Base-by-base conservation (phyloP, 1,140 invertebrate genomes). In the Drosophila kikkawai region DNA sequence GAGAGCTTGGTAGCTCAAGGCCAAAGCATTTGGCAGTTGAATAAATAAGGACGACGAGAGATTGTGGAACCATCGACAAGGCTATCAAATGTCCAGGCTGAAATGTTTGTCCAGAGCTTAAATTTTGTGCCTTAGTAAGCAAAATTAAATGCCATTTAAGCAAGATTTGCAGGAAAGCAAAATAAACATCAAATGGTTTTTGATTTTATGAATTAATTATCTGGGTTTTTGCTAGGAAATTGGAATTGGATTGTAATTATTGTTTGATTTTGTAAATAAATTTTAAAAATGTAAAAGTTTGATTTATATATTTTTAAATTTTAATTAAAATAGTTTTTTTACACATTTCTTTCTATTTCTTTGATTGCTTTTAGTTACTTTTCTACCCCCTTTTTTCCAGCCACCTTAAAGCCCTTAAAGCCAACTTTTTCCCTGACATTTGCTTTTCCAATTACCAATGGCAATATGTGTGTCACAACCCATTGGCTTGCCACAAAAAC, bases 11-110 rank as follows among this genome's bases (percentile, higher is more conserved):
- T 51, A n/a, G 44, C 47, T 45, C 69, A 42, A 58, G 67, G 69
- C 53, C 32, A 22, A 4, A 34, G 17, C 53, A 71, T 32, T 59
- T 71, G 29, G 26, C 55, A 73, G 67, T 50, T 60, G 50, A 41
- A 60, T 59, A 73, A 73, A 73, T 60, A 70, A 71, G 45, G 19
- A 53, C 29, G 17, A 45, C 9, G 56, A 42, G 56, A 19, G 67
- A 58, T 47, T 68, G 59, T 48, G 59, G 9, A 22, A 47, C 15
- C 53, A 44, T 70, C 17, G 44, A 26, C 47, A 56, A 37, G 34
- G 48, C 48, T 68, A 22, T 68, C 34, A 34, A 47, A 39, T 68
- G 48, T 39, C 26, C 41, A 37, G 67, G 22, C 32, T 17, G 37
- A 29, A n/a, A 15, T 55, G 32, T 67, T 37, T 70, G 67, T n/a